Evolutionary conservation across 1,140 invertebrate genomes (phyloP), one percentile per base, ranked within the genome.

Genomic region (Mya arenaria): DNA sequence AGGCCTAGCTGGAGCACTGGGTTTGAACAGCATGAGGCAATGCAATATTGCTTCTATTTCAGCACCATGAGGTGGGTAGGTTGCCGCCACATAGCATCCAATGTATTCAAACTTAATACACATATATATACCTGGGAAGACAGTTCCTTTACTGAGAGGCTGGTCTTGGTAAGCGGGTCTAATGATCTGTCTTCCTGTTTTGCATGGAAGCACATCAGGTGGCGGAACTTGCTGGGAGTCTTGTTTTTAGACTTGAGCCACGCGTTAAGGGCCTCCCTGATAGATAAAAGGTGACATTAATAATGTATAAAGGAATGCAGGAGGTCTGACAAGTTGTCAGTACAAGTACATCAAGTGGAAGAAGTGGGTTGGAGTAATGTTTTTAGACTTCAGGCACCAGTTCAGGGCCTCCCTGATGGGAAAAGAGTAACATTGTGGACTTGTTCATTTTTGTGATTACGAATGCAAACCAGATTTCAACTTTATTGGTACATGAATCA

Each of bases 151-250:
- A 87, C 75, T 32, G 86, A 79, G 4, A 87, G 36, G 17, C 32
- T 48, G 37, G 58, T 66, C 52, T 86, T 86, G 19, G 74, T 83
- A 17, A 69, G 66, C 34, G 84, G 77, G 39, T 85, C 80, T 19
- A 19, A 65, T 34, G 37, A 15, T n/a, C 68, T 71, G 19, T 55
- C 69, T 15, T 58, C 28, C 4, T 56, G 17, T 19, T 87, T 23
- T n/a, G 30, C 84, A 79, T 84, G 81, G 62, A 85, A 87, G 55
- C 84, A 87, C 84, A 87, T 86, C 36, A 87, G 68, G 68, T 87
- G 86, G 2, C 84, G 62, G 71, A 82, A 87, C 48, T 85, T 85
- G 28, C 82, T 84, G 41, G 86, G 86, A 17, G 86, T 87, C 17
- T 63, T 80, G 5, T 84, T 84, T 66, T 87, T 87, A 32, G 86